Evolutionary conservation across 2,113 vertebrate species (phyloP).

Genomic region (Entomyzon cyanotis): DNA sequence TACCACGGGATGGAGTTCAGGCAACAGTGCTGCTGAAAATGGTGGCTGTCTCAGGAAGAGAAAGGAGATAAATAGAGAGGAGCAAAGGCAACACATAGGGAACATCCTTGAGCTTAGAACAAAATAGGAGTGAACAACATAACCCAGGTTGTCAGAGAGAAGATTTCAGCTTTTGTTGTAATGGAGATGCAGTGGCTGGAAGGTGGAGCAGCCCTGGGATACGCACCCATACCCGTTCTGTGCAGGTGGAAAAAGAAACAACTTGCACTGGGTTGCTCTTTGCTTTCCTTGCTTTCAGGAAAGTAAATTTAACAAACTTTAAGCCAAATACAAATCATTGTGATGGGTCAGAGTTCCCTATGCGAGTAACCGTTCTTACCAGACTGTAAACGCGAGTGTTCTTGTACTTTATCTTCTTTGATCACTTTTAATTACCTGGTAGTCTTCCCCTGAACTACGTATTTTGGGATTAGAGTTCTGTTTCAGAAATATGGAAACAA

Average conservation of each 20-base stretch:
- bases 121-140: not conserved
- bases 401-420: not conserved
- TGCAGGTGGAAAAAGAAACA: not conserved
- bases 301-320: not conserved
- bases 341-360: not conserved
- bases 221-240: rapidly evolving
- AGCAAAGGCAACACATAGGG: not conserved
- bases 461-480: not conserved
- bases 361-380: not conserved
- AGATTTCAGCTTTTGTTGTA: not conserved
- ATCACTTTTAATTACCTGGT: not conserved
- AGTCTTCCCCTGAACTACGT: not conserved
- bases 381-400: not conserved
- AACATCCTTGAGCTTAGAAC: not conserved
- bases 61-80: not conserved
- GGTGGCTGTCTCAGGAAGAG: not conserved
- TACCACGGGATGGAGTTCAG: rapidly evolving
- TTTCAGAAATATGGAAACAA: not conserved
- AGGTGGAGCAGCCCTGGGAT: not conserved
- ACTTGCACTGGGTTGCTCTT: not conserved
- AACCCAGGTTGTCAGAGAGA: not conserved
- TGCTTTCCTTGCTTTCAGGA: not conserved
- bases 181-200: not conserved
- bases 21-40: not conserved
- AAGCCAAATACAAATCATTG: not conserved